Conservation (phyloP, 2,113 vertebrate genomes). For the Oceanites oceanicus region DNA sequence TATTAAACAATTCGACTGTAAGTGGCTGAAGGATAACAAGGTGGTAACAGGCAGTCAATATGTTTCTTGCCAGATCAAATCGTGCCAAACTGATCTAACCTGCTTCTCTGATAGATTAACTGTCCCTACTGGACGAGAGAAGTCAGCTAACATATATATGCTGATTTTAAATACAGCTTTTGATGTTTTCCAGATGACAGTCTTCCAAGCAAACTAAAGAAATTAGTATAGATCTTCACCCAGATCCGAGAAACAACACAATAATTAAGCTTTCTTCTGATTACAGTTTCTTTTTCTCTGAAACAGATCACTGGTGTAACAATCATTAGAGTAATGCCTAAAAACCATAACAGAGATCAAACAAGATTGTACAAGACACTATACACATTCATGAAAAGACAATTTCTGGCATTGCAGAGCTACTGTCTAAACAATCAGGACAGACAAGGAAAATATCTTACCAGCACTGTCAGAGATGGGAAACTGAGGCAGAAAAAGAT, state of each 20-base stretch:
- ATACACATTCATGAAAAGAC: constrained; percentile 3
- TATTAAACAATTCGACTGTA: background rate
- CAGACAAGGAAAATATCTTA: background rate
- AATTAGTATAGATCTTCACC: background rate
- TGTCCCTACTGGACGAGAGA: background rate
- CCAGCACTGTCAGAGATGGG: constrained; percentile 4
- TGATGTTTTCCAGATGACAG: background rate
- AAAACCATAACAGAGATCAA: background rate
- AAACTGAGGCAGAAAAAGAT: constrained; percentile 59
- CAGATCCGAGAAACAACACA: background rate
- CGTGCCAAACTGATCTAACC: background rate
- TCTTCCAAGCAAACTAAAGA: background rate
- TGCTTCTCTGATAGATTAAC: background rate
- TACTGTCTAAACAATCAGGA: constrained; percentile 20
- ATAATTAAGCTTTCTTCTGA: background rate
- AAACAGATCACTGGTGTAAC: background rate
- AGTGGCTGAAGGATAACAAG: background rate
- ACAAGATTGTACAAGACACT: background rate
- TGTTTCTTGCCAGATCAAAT: background rate
- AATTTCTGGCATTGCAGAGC: background rate
- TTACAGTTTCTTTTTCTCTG: background rate
- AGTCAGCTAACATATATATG: background rate
- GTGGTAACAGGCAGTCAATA: background rate
- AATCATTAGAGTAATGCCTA: background rate
- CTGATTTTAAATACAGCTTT: background rate